Conservation (phyloP, 53 echinoderm and acorn worm genomes). For the Paracentrotus lividus region DNA sequence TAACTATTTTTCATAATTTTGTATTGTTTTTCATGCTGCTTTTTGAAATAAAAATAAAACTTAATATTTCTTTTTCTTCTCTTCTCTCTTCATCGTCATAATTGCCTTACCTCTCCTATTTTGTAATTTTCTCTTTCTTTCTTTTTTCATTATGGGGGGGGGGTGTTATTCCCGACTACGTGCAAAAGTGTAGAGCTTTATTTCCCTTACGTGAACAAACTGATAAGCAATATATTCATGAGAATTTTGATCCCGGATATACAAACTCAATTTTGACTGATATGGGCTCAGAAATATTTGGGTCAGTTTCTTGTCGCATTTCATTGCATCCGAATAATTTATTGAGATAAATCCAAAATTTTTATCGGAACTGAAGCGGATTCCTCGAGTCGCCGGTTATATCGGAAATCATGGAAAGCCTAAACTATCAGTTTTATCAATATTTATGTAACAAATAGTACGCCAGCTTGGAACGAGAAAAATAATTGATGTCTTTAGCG, state of each 20-base stretch:
- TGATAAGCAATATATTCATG: background rate
- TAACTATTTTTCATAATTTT: no score
- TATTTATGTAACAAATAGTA: background rate
- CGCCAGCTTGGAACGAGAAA: background rate
- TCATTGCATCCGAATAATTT: background rate
- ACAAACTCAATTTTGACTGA: background rate
- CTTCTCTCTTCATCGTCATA: background rate
- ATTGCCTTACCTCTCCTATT: background rate
- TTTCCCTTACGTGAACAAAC: background rate
- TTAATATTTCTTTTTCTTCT: background rate
- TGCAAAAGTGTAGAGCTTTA: background rate
- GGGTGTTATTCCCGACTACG: background rate
- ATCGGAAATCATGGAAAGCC: background rate
- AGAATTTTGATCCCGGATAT: background rate
- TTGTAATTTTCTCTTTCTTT: background rate
- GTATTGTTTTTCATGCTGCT: no score
- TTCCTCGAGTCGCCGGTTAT: constrained; percentile 26
- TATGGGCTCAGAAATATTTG: background rate
- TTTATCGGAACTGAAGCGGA: constrained; percentile 15
- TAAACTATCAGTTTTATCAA: background rate
- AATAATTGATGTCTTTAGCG: no score
- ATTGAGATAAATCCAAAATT: background rate
- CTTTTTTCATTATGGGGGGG: background rate
- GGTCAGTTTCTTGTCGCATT: background rate
- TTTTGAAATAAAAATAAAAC: no score